A percentile compares a stretch with the other conserved stretches of the same genome.
Conservation (phyloP, 2,888 invertebrate species). For the Stegana nigrithorax region DNA sequence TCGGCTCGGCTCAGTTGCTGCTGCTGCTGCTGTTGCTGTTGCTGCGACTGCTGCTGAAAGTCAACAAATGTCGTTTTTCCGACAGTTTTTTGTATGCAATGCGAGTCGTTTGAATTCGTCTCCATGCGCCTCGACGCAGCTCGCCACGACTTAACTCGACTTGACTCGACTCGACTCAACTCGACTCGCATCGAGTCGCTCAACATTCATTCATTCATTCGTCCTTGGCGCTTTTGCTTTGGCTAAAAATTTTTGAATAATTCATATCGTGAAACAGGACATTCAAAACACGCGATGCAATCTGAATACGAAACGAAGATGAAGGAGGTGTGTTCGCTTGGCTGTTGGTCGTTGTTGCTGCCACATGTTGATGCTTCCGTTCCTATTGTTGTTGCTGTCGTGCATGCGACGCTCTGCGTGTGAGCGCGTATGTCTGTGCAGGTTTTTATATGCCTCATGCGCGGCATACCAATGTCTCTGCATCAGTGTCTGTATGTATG, state of each 20-base stretch:
- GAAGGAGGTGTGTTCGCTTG: constrained; percentile 21
- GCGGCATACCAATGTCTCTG: not conserved
- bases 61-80: constrained; percentile 4
- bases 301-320: constrained; percentile 63
- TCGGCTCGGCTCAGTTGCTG: too few relatives aligned
- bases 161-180: not conserved
- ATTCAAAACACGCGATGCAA: constrained; percentile 69
- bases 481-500: not conserved
- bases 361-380: constrained; percentile 56
- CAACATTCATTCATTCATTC: constrained; percentile 48
- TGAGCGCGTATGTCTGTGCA: not conserved
- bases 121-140: too few relatives aligned
- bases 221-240: constrained; percentile 59
- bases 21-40: not conserved
- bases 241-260: constrained; percentile 65
- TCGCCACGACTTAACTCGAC: not conserved
- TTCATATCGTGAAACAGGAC: constrained; percentile 68
- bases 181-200: constrained; percentile 1
- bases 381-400: too few relatives aligned
- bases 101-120: not conserved
- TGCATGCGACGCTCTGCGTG: not conserved
- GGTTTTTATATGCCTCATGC: constrained; percentile 18
- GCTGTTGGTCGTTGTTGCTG: constrained; percentile 20
- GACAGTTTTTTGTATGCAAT: constrained; percentile 10
- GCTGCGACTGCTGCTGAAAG: not conserved